Evolutionary conservation across 2,113 vertebrate genomes (phyloP).

Genomic region (Dasyurus viverrinus): DNA sequence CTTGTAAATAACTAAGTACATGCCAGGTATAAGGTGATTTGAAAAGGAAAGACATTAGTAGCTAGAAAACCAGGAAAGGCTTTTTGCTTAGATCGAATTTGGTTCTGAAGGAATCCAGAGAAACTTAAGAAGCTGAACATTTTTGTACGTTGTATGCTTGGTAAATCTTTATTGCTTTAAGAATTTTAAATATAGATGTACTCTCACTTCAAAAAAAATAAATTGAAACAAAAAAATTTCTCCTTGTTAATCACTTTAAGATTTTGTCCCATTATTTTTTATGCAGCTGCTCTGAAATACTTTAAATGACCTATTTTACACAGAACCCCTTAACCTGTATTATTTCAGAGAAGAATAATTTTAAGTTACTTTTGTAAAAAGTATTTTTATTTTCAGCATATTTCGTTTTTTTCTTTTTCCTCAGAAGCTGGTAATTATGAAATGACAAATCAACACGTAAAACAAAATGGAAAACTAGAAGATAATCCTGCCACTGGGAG

Average conservation of each 20-base stretch:
- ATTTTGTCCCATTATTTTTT: conserved; percentile 44
- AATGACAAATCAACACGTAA: conserved; percentile 92
- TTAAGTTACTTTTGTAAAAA: conserved; percentile 41
- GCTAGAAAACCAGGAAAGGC: not conserved
- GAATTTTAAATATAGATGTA: not conserved
- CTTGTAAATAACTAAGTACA: not conserved
- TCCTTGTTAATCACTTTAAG: conserved; percentile 34
- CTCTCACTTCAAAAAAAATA: conserved; percentile 29
- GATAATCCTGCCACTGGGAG: conserved; percentile 89
- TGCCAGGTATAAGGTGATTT: too few relatives aligned
- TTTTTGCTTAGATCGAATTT: not conserved
- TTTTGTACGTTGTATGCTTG: not conserved
- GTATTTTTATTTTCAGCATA: not conserved
- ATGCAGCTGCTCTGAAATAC: conserved; percentile 20
- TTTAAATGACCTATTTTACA: conserved; percentile 30
- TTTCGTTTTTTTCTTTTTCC: conserved; percentile 37
- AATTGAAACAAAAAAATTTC: conserved; percentile 9
- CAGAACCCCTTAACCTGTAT: conserved; percentile 28
- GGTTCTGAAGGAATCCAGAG: not conserved
- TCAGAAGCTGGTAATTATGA: conserved; percentile 94
- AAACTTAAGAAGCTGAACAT: not conserved
- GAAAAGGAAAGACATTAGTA: too few relatives aligned
- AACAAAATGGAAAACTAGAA: conserved; percentile 95
- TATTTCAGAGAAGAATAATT: conserved; percentile 45
- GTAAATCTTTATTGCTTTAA: not conserved